Base-by-base conservation (phyloP, 1,140 invertebrate species). In the Heliconius melpomene region DNA sequence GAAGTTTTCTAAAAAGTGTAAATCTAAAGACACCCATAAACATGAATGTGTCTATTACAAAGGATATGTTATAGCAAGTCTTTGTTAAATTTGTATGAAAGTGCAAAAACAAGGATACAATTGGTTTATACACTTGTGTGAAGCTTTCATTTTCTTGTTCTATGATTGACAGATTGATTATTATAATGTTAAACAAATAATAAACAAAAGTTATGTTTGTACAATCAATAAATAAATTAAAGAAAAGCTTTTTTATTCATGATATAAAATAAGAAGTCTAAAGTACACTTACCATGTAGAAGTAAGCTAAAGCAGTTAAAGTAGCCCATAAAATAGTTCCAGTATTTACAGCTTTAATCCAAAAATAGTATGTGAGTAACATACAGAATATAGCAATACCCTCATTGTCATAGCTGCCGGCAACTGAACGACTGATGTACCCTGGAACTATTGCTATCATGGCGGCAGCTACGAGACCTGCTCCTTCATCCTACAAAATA, bases 321-420 rank as follows among this genome's bases (percentile, higher is more conserved):
- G 97, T 96, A 1, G 98, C 96, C 98, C 98, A 99, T 76, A 98
- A 97, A 78, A 99, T 97, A 29, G 98, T 98, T 80, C 99, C 99
- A 20, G 98, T 99, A 95, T 99, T 99, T 0, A 99, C 98, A 23
- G 98, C 97, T 95, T 99, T 99, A 76, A 99, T 99, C 99, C 99
- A 99, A 91, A 98, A 96, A 90, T 98, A 99, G 93, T 99, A 99
- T 0, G 99, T 99, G 60, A 99, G 96, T 74, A 99, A 94, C 98
- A 99, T 99, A 92, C 98, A 99, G 95, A 99, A 99, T 88, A 99
- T 99, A 40, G 99, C 99, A 92, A 99, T 99, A 77, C 98, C 99
- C 96, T 99, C 99, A 93, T 99, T 99, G 93, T 99, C 99, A 91
- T 99, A 99, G 66, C 98, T 99, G 52, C 99, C 99, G 76, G 99